These are phyloP conservation scores for Tenthredo distinguenda DNA, from an alignment of 2,888 invertebrate species.

Conservation along the genomic window DNA sequence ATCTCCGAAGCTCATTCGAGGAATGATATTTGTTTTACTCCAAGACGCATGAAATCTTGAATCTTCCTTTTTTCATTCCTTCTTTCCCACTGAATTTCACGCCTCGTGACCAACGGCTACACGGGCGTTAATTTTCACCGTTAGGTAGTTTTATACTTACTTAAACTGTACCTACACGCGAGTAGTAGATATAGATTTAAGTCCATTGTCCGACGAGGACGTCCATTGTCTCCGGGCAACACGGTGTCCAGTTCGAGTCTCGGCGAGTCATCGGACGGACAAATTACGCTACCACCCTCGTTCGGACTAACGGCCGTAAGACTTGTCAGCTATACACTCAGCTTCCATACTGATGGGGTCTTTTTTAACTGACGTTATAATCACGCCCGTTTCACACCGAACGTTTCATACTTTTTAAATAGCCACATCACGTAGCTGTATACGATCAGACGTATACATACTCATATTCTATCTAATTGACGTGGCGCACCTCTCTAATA, in stretches of 20 bases:
- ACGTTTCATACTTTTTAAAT: constrained; percentile 26
- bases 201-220: constrained; percentile 29
- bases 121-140: constrained; percentile 1
- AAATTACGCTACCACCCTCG: constrained; percentile 35
- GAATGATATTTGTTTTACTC: neutral
- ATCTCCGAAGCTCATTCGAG: neutral
- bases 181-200: constrained; percentile 34
- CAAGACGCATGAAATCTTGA: neutral
- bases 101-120: neutral
- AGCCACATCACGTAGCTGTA: neutral
- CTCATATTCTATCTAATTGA: neutral
- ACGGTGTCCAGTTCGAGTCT: constrained; percentile 39
- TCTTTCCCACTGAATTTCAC: neutral
- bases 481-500: neutral
- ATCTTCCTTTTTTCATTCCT: neutral
- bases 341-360: constrained; percentile 30
- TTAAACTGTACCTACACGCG: neutral
- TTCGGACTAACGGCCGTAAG: neutral
- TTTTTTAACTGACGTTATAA: constrained; percentile 43
- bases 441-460: neutral
- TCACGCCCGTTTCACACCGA: constrained; percentile 32
- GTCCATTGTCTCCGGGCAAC: constrained; percentile 33
- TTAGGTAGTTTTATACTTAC: neutral
- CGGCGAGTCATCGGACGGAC: constrained; percentile 48
- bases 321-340: constrained; percentile 40